These are phyloP conservation scores for Heliconius himera DNA, from an alignment of 1,140 invertebrate genomes.

Conservation along the genomic window DNA sequence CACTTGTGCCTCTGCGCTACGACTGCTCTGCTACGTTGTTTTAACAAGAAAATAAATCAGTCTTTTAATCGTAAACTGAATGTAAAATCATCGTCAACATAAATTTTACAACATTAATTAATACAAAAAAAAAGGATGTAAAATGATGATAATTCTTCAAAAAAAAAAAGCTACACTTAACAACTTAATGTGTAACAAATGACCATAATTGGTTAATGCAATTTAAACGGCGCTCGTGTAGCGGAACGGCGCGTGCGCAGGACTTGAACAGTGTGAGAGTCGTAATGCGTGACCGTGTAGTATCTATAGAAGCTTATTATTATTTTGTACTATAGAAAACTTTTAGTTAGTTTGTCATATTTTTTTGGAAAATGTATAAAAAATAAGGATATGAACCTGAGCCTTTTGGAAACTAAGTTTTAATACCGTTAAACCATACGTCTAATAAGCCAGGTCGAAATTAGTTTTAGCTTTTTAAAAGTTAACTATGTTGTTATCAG, in stretches of 20 bases:
- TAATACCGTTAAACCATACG: no score
- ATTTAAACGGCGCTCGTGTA: neutral
- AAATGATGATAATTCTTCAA: neutral
- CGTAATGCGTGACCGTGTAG: neutral
- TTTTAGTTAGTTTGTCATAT: neutral
- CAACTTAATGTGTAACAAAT: slow-evolving; percentile 7
- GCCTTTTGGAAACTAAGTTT: no score
- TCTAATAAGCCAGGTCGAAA: no score
- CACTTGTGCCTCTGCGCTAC: no score
- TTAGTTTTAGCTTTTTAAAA: no score
- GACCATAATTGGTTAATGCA: slow-evolving; percentile 3
- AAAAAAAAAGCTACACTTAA: neutral
- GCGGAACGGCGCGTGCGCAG: slow-evolving; percentile 22
- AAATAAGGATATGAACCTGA: no score
- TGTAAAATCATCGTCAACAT: no score
- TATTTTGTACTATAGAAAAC: neutral
- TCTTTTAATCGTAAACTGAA: no score
- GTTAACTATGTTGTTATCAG: no score
- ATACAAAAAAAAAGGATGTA: neutral
- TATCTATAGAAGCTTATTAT: neutral
- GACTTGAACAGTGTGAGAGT: slow-evolving; percentile 3
- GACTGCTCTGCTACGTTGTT: no score
- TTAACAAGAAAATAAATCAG: no score
- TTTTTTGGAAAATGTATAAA: no score
- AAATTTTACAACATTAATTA: neutral